Conservation (phyloP, 2,113 vertebrate genomes). For the Camarhynchus parvulus region DNA sequence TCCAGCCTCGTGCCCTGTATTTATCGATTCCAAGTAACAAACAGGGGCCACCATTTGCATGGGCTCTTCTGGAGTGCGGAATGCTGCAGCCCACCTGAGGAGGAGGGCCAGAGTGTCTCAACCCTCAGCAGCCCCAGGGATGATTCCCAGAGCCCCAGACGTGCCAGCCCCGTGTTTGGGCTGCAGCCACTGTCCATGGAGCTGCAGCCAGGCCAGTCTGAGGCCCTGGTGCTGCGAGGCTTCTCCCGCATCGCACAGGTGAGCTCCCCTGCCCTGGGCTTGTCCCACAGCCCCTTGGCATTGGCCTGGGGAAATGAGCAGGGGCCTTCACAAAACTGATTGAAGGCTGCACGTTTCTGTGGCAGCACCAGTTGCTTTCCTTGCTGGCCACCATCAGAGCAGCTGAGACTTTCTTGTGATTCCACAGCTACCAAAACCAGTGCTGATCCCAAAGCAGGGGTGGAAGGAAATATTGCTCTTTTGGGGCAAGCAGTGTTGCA, state of each 20-base stretch:
- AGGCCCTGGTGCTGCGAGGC: slow-evolving; percentile 79
- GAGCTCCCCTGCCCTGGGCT: not conserved
- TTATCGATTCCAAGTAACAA: too few relatives aligned
- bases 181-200: slow-evolving; percentile 75
- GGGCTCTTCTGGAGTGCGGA: slow-evolving; percentile 81
- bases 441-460: not conserved
- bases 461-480: not conserved
- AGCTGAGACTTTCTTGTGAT: slow-evolving; percentile 28
- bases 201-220: slow-evolving; percentile 77
- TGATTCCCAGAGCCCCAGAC: not conserved
- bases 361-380: slow-evolving; percentile 33
- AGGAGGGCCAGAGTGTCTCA: accelerated
- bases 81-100: not conserved
- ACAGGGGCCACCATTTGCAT: slow-evolving; percentile 78
- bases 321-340: too few relatives aligned
- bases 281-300: not conserved
- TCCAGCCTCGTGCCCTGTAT: slow-evolving; percentile 73
- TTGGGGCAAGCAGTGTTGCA: not conserved
- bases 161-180: slow-evolving; percentile 70
- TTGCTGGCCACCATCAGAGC: not conserved
- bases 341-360: slow-evolving; percentile 43
- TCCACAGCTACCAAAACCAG: not conserved
- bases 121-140: not conserved
- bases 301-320: not conserved
- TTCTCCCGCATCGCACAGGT: slow-evolving; percentile 80